Evolutionary conservation across 1,140 invertebrate genomes (phyloP).

Genomic region (Drosophila auraria): DNA sequence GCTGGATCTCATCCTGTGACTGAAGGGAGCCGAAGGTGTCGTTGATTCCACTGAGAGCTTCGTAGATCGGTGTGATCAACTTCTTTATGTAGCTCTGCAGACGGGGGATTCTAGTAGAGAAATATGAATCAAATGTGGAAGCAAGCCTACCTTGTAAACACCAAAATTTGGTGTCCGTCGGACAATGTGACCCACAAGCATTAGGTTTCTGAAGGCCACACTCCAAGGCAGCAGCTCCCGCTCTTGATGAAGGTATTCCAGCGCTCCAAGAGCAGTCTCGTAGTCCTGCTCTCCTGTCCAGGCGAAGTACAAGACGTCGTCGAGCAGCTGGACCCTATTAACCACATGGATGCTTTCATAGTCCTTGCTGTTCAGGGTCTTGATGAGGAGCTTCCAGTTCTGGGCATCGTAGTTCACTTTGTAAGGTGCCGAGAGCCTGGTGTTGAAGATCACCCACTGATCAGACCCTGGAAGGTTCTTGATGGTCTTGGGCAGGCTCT

Average conservation of each 20-base stretch:
- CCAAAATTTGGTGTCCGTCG: constrained; percentile 85
- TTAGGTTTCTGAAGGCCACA: constrained; percentile 59
- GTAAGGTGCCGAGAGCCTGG: constrained; percentile 88
- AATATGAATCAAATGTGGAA: neutral
- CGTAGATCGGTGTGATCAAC: constrained; percentile 87
- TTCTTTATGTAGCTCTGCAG: constrained; percentile 86
- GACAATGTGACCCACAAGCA: constrained; percentile 86
- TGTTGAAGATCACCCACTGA: constrained; percentile 89
- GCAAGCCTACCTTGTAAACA: constrained; percentile 86
- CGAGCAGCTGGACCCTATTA: constrained; percentile 92
- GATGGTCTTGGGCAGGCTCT: constrained; percentile 59
- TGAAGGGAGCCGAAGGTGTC: constrained; percentile 76
- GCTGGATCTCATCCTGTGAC: constrained; percentile 85
- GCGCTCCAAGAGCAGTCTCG: constrained; percentile 87
- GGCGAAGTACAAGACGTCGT: constrained; percentile 91
- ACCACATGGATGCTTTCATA: constrained; percentile 87
- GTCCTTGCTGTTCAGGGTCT: constrained; percentile 86
- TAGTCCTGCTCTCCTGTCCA: constrained; percentile 89
- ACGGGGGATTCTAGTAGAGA: neutral
- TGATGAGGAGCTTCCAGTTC: constrained; percentile 89
- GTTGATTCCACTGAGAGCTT: constrained; percentile 86
- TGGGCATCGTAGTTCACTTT: constrained; percentile 90
- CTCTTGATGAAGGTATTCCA: constrained; percentile 88
- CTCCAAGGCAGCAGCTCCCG: constrained; percentile 89
- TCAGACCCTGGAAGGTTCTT: constrained; percentile 51